Percentiles rank a stretch among this genome's conserved stretches.
Conservation (phyloP, 2,888 invertebrate genomes). For the Taphrorychus bicolor region DNA sequence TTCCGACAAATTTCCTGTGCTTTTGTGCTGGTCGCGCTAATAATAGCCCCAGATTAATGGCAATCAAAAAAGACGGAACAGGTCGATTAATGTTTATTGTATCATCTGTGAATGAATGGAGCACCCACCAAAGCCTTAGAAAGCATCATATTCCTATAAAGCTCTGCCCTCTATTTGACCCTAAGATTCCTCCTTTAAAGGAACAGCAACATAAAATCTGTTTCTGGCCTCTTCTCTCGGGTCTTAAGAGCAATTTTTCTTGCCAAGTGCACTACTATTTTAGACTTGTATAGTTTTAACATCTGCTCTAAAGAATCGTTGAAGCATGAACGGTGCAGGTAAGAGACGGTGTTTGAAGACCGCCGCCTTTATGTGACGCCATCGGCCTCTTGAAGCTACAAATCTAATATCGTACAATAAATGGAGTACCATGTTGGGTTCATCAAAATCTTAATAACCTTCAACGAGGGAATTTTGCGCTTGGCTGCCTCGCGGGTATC, state of each 20-base stretch:
- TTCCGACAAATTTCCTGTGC: constrained; percentile 31
- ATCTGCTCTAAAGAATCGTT: background rate
- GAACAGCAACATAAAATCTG: too few relatives aligned
- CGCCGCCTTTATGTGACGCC: too few relatives aligned
- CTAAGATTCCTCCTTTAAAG: too few relatives aligned
- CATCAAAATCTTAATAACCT: background rate
- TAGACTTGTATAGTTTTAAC: background rate
- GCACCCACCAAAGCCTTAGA: background rate
- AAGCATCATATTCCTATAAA: too few relatives aligned
- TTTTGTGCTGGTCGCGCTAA: constrained; percentile 22
- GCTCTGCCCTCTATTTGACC: background rate
- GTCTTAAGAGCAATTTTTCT: too few relatives aligned
- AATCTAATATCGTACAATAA: too few relatives aligned
- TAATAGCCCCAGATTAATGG: too few relatives aligned
- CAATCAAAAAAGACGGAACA: constrained; percentile 33
- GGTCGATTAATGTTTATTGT: constrained; percentile 21
- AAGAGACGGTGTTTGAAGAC: background rate
- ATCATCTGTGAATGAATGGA: background rate
- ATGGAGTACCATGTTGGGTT: background rate
- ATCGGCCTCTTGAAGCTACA: background rate
- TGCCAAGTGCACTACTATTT: too few relatives aligned
- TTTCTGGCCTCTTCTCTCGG: too few relatives aligned
- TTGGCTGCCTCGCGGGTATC: background rate
- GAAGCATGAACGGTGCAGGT: background rate
- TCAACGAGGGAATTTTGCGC: background rate